Evolutionary conservation across 1,140 invertebrate genomes (phyloP).

Genomic region (Trialeurodes vaporariorum): DNA sequence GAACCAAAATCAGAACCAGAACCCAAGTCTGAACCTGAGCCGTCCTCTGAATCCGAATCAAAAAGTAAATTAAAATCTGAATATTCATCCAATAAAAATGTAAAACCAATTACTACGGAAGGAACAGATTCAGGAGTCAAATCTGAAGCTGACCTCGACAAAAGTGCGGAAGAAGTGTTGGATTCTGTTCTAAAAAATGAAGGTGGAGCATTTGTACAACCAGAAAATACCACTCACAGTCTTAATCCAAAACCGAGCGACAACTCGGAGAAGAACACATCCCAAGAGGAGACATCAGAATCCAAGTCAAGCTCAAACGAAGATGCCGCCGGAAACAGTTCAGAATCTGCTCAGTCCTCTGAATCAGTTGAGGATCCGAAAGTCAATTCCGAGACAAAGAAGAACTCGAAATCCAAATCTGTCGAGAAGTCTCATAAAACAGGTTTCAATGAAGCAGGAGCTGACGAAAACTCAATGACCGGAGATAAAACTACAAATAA

Average conservation of each 20-base stretch:
- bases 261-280: neutral
- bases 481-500: neutral
- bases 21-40: constrained; percentile 22
- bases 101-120: constrained; percentile 5
- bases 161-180: neutral
- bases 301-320: neutral
- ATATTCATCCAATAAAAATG: constrained; percentile 6
- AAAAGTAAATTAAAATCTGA: constrained; percentile 6
- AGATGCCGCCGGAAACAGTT: neutral
- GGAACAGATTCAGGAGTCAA: constrained; percentile 15
- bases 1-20: constrained; percentile 29
- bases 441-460: neutral
- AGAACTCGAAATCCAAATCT: neutral
- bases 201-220: constrained; percentile 16
- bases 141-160: constrained; percentile 13
- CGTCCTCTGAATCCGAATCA: constrained; percentile 15
- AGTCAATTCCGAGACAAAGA: neutral
- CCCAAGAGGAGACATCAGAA: neutral
- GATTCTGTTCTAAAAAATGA: constrained; percentile 13
- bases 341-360: neutral
- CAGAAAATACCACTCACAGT: too few relatives aligned
- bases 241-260: neutral
- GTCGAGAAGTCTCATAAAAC: neutral
- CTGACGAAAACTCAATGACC: neutral
- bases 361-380: neutral